A percentile compares a stretch with the other conserved stretches of the same genome.
These are phyloP conservation scores for Neosilurus mollespiculum DNA, from an alignment of 2,797 vertebrate species.

Conservation along the genomic window DNA sequence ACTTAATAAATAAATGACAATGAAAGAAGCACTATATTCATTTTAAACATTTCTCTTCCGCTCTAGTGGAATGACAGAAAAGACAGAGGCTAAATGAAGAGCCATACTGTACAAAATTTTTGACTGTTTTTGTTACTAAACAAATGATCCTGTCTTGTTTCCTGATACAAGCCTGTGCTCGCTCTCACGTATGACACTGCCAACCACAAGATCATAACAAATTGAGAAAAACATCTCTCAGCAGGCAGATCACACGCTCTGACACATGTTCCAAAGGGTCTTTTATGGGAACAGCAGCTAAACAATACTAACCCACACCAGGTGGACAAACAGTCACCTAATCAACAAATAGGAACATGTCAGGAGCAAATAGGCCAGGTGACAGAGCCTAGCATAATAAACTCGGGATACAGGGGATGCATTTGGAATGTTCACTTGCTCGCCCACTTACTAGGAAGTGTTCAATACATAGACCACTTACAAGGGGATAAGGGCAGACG, in stretches of 20 bases:
- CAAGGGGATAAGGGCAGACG: no score
- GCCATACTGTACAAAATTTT: neutral
- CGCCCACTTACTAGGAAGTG: no score
- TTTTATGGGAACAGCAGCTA: constrained; percentile 38
- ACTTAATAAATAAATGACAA: neutral
- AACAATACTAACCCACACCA: constrained; percentile 68
- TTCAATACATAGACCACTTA: no score
- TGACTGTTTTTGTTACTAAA: constrained; percentile 11
- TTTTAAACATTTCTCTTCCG: neutral
- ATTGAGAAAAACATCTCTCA: constrained; percentile 13
- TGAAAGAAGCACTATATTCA: neutral
- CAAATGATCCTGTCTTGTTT: constrained; percentile 18
- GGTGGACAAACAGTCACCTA: constrained; percentile 73
- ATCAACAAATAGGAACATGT: constrained; percentile 49
- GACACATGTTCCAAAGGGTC: constrained; percentile 14
- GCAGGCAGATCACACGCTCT: constrained; percentile 31
- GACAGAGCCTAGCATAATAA: constrained; percentile 11
- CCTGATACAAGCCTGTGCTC: constrained; percentile 19
- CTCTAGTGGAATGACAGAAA: neutral
- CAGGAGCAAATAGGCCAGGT: constrained; percentile 19
- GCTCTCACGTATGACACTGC: neutral
- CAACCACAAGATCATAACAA: constrained; percentile 16
- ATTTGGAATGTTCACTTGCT: no score
- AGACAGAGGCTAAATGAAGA: neutral
- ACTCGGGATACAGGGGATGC: neutral